Percentiles rank a stretch among this genome's conserved stretches.
Conservation (phyloP, 2,113 vertebrate species). For the Cyanoderma ruficeps region DNA sequence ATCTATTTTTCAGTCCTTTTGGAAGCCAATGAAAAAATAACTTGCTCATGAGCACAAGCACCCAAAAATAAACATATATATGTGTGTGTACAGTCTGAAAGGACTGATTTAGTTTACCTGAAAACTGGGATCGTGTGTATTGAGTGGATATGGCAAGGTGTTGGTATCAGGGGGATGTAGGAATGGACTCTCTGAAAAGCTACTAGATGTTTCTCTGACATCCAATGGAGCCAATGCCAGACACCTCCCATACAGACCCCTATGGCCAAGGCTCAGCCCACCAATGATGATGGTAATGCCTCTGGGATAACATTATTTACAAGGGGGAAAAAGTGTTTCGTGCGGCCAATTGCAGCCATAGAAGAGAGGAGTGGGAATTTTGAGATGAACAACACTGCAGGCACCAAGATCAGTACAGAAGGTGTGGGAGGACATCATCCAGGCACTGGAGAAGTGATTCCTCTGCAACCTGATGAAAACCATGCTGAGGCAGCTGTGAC, state of each 20-base stretch:
- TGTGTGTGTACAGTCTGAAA: neutral
- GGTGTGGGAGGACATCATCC: fast-evolving
- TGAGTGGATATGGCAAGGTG: neutral
- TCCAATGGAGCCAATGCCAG: neutral
- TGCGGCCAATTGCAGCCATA: neutral
- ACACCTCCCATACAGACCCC: neutral
- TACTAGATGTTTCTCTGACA: neutral
- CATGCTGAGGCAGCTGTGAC: neutral
- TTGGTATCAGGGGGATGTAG: neutral
- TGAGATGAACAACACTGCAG: neutral
- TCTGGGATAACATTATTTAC: neutral
- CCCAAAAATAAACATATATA: neutral
- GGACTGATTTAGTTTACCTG: neutral
- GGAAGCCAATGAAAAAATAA: neutral
- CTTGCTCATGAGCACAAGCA: neutral
- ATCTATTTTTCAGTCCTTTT: neutral
- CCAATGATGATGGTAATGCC: too few species aligned
- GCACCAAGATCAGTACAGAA: neutral
- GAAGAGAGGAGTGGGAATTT: neutral
- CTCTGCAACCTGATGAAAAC: neutral
- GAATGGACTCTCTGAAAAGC: neutral
- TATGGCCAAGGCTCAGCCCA: neutral
- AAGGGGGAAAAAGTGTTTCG: neutral
- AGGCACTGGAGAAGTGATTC: neutral
- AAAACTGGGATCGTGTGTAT: neutral